Conservation (phyloP, 2,113 vertebrate genomes). For the Bos taurus region DNA sequence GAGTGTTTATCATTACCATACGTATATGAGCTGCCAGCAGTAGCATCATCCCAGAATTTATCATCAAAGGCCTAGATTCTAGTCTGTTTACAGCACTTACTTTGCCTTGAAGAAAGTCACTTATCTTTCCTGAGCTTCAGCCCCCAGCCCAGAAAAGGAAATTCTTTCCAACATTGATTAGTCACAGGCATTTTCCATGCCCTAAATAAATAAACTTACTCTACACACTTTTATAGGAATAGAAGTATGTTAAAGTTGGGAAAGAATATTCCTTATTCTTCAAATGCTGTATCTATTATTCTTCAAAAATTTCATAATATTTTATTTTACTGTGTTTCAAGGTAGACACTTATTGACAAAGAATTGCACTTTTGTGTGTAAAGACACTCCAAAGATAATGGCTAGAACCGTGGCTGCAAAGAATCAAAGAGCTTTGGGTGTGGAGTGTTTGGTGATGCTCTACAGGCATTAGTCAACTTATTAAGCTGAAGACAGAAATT, state of each 20-base stretch:
- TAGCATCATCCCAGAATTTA: not conserved
- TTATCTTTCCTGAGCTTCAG: not conserved
- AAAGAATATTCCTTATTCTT: not conserved
- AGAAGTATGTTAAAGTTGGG: not conserved
- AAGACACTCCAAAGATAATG: not conserved
- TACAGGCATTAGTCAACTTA: not conserved
- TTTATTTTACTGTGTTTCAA: not conserved
- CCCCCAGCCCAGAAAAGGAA: not conserved
- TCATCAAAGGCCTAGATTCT: not conserved
- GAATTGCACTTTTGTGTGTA: not conserved
- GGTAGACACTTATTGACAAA: not conserved
- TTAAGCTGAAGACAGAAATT: not conserved
- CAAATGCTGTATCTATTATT: not conserved
- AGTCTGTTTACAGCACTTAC: not conserved
- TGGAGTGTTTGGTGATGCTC: not conserved
- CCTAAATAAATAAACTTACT: not conserved
- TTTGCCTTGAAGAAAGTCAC: not conserved
- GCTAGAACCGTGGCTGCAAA: not conserved
- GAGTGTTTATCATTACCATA: not conserved
- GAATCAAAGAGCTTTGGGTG: not conserved
- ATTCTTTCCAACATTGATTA: not conserved
- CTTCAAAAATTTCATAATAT: not conserved
- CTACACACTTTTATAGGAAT: not conserved
- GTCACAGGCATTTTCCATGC: not conserved
- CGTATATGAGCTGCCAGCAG: not conserved